phyloP scores from a whole-genome alignment of 2,888 invertebrate species.

The Endomychus coccineus region DNA sequence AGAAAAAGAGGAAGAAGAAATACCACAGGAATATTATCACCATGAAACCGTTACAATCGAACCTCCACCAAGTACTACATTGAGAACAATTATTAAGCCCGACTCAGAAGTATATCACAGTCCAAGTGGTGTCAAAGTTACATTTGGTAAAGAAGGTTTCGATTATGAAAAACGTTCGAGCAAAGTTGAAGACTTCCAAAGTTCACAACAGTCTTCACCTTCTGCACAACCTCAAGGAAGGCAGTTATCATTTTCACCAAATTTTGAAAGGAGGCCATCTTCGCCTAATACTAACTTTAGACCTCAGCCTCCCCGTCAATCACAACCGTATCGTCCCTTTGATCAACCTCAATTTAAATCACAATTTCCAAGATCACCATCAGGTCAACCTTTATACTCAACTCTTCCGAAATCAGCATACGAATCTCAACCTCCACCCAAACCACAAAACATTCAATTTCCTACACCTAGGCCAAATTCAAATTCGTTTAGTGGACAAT shows the following conservation, averaged over 20 bases:
- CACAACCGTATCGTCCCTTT: constrained; percentile 52
- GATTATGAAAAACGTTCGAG: constrained; percentile 45
- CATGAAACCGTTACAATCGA: constrained; percentile 25
- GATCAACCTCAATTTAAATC: constrained; percentile 37
- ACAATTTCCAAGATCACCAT: constrained; percentile 17
- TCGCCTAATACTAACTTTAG: constrained; percentile 22
- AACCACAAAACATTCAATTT: constrained; percentile 23
- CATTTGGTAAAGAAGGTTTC: constrained; percentile 64
- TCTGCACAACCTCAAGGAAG: constrained; percentile 27
- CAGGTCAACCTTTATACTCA: constrained; percentile 21
- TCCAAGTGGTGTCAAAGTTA: constrained; percentile 72
- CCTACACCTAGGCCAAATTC: constrained; percentile 23
- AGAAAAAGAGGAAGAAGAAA: constrained; percentile 50
- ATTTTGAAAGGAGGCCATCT: constrained; percentile 16
- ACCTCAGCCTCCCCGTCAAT: constrained; percentile 33
- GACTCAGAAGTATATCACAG: constrained; percentile 80
- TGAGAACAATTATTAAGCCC: constrained; percentile 77
- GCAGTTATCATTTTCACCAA: constrained; percentile 31
- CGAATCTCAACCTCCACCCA: constrained; percentile 18
- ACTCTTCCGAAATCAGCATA: constrained; percentile 18
- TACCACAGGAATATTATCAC: constrained; percentile 42
- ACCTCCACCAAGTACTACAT: constrained; percentile 65
- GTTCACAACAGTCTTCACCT: constrained; percentile 22
- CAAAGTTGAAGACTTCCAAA: constrained; percentile 41
- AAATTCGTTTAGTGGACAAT: constrained; percentile 23